Conservation (phyloP, 1,140 invertebrate genomes). For the Schmidtea mediterranea region DNA sequence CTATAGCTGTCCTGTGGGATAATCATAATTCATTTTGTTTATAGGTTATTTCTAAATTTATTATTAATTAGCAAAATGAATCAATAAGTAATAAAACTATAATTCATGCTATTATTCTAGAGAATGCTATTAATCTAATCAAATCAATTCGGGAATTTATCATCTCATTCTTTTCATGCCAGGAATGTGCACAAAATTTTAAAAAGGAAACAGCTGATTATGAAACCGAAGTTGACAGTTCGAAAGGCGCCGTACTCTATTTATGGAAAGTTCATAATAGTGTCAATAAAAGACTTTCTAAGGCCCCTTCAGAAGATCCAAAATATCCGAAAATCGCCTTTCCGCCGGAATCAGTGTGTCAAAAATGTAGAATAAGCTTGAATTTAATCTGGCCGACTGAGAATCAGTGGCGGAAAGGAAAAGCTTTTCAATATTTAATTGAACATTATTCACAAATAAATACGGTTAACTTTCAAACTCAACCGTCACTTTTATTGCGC, state of each 20-base stretch:
- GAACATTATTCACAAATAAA: background rate
- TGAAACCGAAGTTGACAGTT: background rate
- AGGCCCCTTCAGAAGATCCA: conserved; percentile 6
- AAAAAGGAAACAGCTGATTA: conserved; percentile 1
- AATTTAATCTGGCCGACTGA: background rate
- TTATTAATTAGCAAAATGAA: no score
- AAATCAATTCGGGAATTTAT: background rate
- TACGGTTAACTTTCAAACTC: no score
- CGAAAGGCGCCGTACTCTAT: background rate
- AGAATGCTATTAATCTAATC: background rate
- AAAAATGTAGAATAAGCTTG: background rate
- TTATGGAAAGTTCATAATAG: conserved; percentile 7
- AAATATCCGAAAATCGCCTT: conserved; percentile 6
- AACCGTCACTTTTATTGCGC: no score
- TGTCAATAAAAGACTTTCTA: conserved; percentile 5
- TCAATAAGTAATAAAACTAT: no score
- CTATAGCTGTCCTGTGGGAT: no score
- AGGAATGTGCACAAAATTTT: conserved; percentile 5
- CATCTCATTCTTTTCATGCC: conserved; percentile 5
- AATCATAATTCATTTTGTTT: no score
- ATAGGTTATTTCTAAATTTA: no score
- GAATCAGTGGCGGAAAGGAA: background rate
- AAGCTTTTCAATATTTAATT: conserved; percentile 5
- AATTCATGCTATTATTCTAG: no score
- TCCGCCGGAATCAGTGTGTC: conserved; percentile 4